Conservation (phyloP, 1,140 invertebrate species). For the Bombus impatiens region DNA sequence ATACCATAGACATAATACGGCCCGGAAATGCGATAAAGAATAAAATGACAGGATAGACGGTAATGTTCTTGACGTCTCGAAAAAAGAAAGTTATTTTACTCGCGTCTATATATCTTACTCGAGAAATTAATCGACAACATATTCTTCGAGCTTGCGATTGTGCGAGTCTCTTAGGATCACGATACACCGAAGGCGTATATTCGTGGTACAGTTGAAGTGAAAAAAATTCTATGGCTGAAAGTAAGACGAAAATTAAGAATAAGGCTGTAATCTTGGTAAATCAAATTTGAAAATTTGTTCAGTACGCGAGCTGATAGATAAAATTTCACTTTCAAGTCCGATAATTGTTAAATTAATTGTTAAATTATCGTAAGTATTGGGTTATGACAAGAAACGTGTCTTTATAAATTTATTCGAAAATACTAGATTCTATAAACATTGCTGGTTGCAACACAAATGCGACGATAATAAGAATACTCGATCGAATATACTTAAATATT, state of each 20-base stretch:
- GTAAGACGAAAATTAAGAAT: not conserved
- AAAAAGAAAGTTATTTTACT: not conserved
- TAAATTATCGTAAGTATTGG: not conserved
- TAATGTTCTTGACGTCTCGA: not conserved
- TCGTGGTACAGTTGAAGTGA: too few relatives aligned
- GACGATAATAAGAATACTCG: not conserved
- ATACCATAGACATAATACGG: constrained; percentile 74
- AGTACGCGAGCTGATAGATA: not conserved
- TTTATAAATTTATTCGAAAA: not conserved
- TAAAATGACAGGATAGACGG: constrained; percentile 52
- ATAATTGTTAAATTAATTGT: not conserved
- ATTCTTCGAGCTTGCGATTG: not conserved
- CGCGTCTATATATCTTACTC: not conserved
- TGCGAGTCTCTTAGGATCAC: not conserved
- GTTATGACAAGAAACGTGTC: not conserved
- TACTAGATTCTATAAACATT: not conserved
- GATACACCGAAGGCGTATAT: too few relatives aligned
- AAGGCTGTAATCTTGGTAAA: too few relatives aligned
- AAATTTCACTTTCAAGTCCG: not conserved
- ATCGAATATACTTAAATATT: not conserved
- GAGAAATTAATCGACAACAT: not conserved
- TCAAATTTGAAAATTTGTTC: too few relatives aligned
- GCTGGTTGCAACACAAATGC: not conserved
- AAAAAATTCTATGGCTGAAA: too few relatives aligned
- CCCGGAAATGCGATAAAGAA: constrained; percentile 76